These are phyloP conservation scores for Eilema sororculum DNA, from an alignment of 2,888 invertebrate species.

Conservation along the genomic window DNA sequence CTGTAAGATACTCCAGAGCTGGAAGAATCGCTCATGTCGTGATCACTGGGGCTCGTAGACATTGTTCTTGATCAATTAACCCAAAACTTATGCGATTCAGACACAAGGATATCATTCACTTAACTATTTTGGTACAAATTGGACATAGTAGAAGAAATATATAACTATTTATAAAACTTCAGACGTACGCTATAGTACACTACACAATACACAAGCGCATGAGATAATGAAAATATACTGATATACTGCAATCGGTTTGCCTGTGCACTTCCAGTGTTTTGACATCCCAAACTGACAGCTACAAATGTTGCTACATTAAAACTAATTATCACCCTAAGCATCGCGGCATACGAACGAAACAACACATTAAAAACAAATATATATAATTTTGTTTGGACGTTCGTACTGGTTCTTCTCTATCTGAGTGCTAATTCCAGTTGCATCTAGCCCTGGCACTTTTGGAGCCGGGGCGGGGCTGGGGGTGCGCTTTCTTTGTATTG, in stretches of 20 bases:
- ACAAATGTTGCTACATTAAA: conserved; percentile 30
- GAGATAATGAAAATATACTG: not conserved
- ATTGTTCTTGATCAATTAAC: conserved; percentile 33
- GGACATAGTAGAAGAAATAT: not conserved
- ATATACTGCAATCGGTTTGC: not conserved
- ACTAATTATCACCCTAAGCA: not conserved
- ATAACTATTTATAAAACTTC: not conserved
- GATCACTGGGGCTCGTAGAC: conserved; percentile 66
- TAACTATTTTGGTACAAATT: not conserved
- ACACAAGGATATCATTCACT: conserved; percentile 7
- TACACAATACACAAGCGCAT: conserved; percentile 3
- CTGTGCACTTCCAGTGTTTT: too few species aligned
- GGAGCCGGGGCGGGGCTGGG: too few species aligned
- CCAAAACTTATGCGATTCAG: conserved; percentile 1
- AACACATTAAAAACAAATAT: too few species aligned
- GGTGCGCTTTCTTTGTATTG: too few species aligned
- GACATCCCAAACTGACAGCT: conserved; percentile 28
- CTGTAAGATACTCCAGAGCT: conserved; percentile 67
- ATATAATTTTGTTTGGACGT: not conserved
- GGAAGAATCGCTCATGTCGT: conserved; percentile 72
- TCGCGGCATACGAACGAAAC: not conserved
- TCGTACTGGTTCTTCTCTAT: not conserved
- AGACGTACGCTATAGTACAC: too few species aligned
- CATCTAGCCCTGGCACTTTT: not conserved
- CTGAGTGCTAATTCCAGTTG: too few species aligned